A percentile compares a stretch with the other conserved stretches of the same genome.
Conservation (phyloP, 30 jellyfish, hydroid and myxozoan genomes). For the Aurelia aurita region DNA sequence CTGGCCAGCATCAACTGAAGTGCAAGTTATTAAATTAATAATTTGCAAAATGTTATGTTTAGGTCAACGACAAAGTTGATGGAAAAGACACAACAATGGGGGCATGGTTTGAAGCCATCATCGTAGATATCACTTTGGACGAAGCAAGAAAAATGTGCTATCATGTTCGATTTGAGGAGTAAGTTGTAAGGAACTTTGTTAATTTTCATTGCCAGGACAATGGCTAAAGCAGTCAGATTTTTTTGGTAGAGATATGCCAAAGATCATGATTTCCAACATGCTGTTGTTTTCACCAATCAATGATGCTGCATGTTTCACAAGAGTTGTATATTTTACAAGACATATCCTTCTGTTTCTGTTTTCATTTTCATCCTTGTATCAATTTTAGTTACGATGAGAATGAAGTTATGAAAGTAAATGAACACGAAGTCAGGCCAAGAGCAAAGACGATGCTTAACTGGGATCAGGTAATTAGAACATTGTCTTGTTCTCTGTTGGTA, state of each 20-base stretch:
- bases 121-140: conserved; percentile 64
- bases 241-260: too few species aligned
- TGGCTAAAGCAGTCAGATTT: too few species aligned
- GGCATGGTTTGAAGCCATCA: conserved; percentile 97
- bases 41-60: too few species aligned
- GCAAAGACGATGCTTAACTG: conserved; percentile 74
- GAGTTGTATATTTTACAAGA: too few species aligned
- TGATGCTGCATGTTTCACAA: too few species aligned
- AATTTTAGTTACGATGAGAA: conserved; percentile 86
- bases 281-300: too few species aligned
- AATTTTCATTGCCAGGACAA: background rate
- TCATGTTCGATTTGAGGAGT: conserved; percentile 90
- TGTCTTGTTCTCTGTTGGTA: too few species aligned
- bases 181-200: background rate
- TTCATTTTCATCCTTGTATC: background rate
- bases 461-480: conserved; percentile 68
- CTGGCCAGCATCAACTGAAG: too few species aligned
- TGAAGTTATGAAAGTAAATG: conserved; percentile 71
- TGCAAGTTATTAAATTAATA: too few species aligned
- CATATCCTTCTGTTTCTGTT: background rate
- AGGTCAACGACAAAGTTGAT: conserved; percentile 90
- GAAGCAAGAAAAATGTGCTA: conserved; percentile 31
- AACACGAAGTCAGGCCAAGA: conserved; percentile 91
- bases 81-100: conserved; percentile 91
- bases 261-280: too few species aligned